Evolutionary conservation across 1,140 invertebrate genomes (phyloP).

Genomic region (Tetraneura akinire): DNA sequence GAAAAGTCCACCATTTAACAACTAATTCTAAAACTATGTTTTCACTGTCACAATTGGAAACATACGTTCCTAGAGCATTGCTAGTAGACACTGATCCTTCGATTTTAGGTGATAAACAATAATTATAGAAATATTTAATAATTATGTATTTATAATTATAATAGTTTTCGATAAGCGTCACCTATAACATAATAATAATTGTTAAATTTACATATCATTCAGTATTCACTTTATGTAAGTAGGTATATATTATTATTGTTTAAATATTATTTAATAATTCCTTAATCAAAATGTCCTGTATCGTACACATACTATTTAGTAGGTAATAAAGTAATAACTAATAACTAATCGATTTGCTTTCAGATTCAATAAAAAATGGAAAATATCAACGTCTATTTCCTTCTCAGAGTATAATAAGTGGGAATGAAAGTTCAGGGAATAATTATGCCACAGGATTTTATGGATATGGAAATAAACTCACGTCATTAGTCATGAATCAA

Average conservation of each 20-base stretch:
- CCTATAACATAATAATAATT: too few relatives aligned
- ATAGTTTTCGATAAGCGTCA: too few relatives aligned
- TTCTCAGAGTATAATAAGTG: constrained; percentile 74
- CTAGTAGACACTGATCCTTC: constrained; percentile 82
- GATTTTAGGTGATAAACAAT: constrained; percentile 61
- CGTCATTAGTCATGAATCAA: constrained; percentile 58
- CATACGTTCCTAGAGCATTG: constrained; percentile 75
- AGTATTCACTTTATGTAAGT: too few relatives aligned
- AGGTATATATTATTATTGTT: too few relatives aligned
- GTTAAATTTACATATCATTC: too few relatives aligned
- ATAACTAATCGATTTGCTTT: constrained; percentile 58
- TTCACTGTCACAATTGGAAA: constrained; percentile 68
- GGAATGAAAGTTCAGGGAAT: constrained; percentile 87
- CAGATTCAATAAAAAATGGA: constrained; percentile 71
- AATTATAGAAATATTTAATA: too few relatives aligned
- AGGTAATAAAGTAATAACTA: too few relatives aligned
- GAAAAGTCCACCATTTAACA: constrained; percentile 59
- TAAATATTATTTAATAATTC: too few relatives aligned
- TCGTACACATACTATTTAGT: too few relatives aligned
- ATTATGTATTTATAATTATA: too few relatives aligned
- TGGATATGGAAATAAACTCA: constrained; percentile 63
- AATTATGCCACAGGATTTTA: constrained; percentile 81
- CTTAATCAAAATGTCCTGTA: too few relatives aligned
- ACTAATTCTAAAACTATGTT: constrained; percentile 69
- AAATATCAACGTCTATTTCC: constrained; percentile 75